These are phyloP conservation scores for Zaprionus lineosus DNA, from an alignment of 2,888 invertebrate genomes.

Conservation along the genomic window DNA sequence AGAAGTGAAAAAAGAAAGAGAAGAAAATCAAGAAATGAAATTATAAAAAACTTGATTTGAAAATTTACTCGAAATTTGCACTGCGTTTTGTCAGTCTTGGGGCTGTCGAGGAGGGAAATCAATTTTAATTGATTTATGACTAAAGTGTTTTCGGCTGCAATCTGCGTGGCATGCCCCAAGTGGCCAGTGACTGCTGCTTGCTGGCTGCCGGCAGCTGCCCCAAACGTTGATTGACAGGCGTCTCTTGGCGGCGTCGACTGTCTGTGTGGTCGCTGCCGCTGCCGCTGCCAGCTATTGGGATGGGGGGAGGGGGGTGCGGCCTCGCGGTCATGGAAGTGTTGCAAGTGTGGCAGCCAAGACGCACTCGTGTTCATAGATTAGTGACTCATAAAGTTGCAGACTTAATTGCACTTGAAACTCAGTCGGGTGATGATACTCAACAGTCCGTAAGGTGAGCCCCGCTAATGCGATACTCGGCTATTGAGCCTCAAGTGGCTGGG, in stretches of 20 bases:
- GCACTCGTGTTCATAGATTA: constrained; percentile 36
- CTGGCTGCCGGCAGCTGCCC: constrained; percentile 20
- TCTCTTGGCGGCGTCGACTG: constrained; percentile 29
- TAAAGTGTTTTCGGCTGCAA: constrained; percentile 68
- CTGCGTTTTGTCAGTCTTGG: constrained; percentile 55
- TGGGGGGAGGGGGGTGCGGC: too few species aligned
- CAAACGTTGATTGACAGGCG: constrained; percentile 63
- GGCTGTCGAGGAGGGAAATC: constrained; percentile 18
- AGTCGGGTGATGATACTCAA: constrained; percentile 59
- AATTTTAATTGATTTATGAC: constrained; percentile 62
- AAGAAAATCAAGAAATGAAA: background rate
- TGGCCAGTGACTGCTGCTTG: constrained; percentile 36
- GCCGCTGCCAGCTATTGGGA: too few species aligned
- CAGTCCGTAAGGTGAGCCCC: constrained; percentile 32
- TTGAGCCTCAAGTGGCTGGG: constrained; percentile 33
- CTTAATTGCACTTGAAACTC: constrained; percentile 63
- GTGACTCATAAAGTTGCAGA: constrained; percentile 70
- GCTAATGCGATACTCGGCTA: constrained; percentile 14
- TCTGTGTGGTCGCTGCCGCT: constrained; percentile 29
- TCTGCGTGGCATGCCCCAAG: constrained; percentile 54
- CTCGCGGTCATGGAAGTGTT: constrained; percentile 8
- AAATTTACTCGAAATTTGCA: constrained; percentile 49
- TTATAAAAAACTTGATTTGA: background rate
- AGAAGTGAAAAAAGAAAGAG: background rate
- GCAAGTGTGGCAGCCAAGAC: background rate